Evolutionary conservation across 2,113 vertebrate genomes (phyloP).

Genomic region (Nycticebus coucang): DNA sequence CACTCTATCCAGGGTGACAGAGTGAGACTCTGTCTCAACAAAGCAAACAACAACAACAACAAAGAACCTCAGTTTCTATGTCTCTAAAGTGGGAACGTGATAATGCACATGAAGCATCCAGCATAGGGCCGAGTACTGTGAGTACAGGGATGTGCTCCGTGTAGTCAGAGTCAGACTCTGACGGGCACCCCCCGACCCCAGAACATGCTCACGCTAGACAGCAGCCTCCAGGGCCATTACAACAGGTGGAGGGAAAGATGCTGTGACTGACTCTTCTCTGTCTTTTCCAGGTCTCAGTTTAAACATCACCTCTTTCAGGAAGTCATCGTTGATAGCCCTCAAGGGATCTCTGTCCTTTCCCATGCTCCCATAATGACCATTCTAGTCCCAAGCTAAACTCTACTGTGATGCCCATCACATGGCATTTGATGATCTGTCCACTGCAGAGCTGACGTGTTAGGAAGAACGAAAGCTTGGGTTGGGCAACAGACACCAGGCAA

Average conservation of each 20-base stretch:
- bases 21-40: too few species aligned
- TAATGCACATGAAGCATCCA: background rate
- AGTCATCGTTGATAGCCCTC: background rate
- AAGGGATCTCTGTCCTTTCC: background rate
- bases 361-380: background rate
- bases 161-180: background rate
- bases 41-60: too few species aligned
- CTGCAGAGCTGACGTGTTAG: background rate
- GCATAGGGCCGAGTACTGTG: background rate
- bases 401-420: accelerated
- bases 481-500: background rate
- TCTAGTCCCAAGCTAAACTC: background rate
- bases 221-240: background rate
- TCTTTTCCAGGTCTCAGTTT: background rate
- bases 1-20: too few species aligned
- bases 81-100: background rate
- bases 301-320: background rate
- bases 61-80: background rate
- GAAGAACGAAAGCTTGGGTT: background rate
- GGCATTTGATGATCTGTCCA: background rate
- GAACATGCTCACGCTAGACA: accelerated
- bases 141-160: accelerated
- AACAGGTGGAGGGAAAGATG: background rate
- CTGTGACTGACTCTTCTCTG: accelerated
- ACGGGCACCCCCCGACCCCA: background rate